A percentile compares a stretch with the other conserved stretches of the same genome.
These are phyloP conservation scores for Oryzias celebensis DNA, from an alignment of 2,113 vertebrate genomes.

Conservation along the genomic window DNA sequence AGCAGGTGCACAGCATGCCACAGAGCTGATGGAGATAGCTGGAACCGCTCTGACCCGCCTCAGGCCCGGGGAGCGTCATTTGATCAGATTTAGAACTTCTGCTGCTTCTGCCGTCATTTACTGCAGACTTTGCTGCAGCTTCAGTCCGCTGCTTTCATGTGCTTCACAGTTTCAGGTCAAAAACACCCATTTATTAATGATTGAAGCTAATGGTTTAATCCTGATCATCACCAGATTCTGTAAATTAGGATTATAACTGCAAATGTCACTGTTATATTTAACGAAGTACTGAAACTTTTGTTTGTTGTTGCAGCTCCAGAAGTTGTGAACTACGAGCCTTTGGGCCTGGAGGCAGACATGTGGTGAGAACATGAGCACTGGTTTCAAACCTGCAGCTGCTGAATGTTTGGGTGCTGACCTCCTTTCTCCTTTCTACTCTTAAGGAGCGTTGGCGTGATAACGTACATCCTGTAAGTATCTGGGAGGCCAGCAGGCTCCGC, in stretches of 20 bases:
- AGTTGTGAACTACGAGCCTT: slow-evolving; percentile 97
- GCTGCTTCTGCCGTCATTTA: no score
- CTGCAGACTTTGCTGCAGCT: no score
- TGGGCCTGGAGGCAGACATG: slow-evolving; percentile 98
- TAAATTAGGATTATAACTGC: not conserved
- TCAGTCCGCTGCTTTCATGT: no score
- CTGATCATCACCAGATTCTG: no score
- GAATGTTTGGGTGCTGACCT: not conserved
- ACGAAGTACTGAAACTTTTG: not conserved
- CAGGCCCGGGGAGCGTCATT: no score
- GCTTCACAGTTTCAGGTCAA: no score
- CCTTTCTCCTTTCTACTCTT: slow-evolving; percentile 6
- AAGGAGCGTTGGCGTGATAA: slow-evolving; percentile 74
- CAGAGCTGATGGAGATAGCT: slow-evolving; percentile 33
- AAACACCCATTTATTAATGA: no score
- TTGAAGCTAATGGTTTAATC: no score
- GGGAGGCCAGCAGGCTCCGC: not conserved
- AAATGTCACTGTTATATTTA: not conserved
- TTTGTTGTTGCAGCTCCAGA: slow-evolving; percentile 87
- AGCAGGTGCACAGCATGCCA: slow-evolving; percentile 44
- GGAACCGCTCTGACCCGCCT: slow-evolving; percentile 11
- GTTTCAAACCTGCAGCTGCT: not conserved
- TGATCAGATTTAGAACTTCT: no score
- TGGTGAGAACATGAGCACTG: slow-evolving; percentile 82
- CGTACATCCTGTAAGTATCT: slow-evolving; percentile 78